phyloP scores from a whole-genome alignment of 1,140 invertebrate species.

The Vanessa tameamea region DNA sequence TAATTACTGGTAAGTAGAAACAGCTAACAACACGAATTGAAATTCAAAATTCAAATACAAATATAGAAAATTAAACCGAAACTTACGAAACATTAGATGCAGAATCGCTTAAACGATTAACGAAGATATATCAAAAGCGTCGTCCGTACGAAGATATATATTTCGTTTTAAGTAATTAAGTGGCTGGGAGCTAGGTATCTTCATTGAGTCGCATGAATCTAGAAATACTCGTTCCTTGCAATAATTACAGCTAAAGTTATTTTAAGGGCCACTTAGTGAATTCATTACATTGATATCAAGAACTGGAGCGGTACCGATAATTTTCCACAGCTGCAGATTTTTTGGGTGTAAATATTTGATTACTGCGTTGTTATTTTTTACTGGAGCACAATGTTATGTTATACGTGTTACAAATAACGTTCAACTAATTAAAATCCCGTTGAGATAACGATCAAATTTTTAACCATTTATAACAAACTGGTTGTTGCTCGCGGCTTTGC shows the following conservation, averaged over 20 bases:
- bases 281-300: conserved; percentile 29
- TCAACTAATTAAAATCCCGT: background rate
- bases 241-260: conserved; percentile 57
- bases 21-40: conserved; percentile 12
- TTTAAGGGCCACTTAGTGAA: conserved; percentile 43
- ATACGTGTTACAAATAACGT: background rate
- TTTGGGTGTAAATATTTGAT: conserved; percentile 4
- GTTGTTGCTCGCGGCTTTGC: too few relatives aligned
- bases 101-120: conserved; percentile 4
- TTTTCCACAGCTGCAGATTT: conserved; percentile 1
- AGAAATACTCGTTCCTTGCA: conserved; percentile 50
- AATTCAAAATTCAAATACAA: conserved; percentile 10
- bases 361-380: background rate
- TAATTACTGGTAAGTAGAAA: conserved; percentile 52
- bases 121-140: conserved; percentile 9
- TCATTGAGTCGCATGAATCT: conserved; percentile 52
- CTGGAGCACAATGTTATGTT: background rate
- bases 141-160: conserved; percentile 41
- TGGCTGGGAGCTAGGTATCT: conserved; percentile 48
- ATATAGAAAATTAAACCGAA: conserved; percentile 10
- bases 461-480: too few relatives aligned
- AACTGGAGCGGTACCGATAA: conserved; percentile 4
- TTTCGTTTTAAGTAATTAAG: conserved; percentile 59
- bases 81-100: conserved; percentile 16
- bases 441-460: too few relatives aligned